A percentile compares a stretch with the other conserved stretches of the same genome.
phyloP scores from a whole-genome alignment of 2,888 invertebrate species.

The Thymelicus lineola region DNA sequence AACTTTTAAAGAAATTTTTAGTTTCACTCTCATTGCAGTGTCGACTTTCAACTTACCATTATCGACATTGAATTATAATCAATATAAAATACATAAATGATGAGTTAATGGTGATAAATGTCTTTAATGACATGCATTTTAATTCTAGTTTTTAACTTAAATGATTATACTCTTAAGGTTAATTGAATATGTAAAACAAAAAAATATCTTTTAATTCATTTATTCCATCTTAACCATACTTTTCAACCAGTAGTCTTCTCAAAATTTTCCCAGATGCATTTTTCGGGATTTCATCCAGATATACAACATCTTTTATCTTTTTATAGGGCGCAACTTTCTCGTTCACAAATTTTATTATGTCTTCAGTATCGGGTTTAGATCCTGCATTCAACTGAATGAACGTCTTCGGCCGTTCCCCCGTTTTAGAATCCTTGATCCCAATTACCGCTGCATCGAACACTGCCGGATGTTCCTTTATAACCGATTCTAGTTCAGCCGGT shows the following conservation, averaged over 20 bases:
- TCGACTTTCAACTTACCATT: no score
- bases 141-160: no score
- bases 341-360: conserved; percentile 86
- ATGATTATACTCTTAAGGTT: no score
- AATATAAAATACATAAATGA: no score
- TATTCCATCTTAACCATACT: conserved; percentile 39
- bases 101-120: no score
- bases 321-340: conserved; percentile 91
- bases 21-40: no score
- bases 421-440: conserved; percentile 88
- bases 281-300: conserved; percentile 89
- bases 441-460: conserved; percentile 93
- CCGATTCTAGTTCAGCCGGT: conserved; percentile 94
- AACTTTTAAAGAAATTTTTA: no score
- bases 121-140: no score
- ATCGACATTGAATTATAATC: no score
- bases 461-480: conserved; percentile 89
- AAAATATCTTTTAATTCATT: no score
- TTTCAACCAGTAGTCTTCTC: conserved; percentile 82
- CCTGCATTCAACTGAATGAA: conserved; percentile 86
- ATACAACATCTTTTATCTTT: conserved; percentile 87
- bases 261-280: conserved; percentile 92
- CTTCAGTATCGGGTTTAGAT: conserved; percentile 72
- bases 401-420: conserved; percentile 92
- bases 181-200: no score